phyloP scores from a whole-genome alignment of 2,888 invertebrate species.

The Netelia virgata region DNA sequence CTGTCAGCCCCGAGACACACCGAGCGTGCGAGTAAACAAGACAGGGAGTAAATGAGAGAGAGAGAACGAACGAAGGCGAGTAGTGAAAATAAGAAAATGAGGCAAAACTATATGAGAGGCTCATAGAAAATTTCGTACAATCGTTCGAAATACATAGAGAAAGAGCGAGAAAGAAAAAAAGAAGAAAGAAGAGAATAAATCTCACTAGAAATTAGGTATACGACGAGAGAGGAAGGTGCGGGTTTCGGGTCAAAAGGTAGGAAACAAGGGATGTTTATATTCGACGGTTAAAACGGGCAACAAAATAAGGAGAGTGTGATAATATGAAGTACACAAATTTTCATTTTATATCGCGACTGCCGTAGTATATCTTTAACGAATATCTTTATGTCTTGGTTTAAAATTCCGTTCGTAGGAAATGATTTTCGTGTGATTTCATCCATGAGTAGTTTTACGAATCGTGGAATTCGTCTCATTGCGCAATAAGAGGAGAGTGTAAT shows the following conservation, averaged over 20 bases:
- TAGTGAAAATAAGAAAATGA: slow-evolving; percentile 19
- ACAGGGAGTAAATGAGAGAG: slow-evolving; percentile 18
- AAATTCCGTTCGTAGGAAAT: slow-evolving; percentile 3
- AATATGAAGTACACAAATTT: background rate
- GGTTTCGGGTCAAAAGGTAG: slow-evolving; percentile 39
- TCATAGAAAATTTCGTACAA: slow-evolving; percentile 26
- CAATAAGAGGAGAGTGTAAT: slow-evolving; percentile 39
- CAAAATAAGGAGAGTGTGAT: background rate
- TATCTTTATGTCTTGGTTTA: background rate
- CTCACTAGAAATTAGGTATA: slow-evolving; percentile 34
- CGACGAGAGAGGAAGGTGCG: background rate
- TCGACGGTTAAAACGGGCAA: background rate
- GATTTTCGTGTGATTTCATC: background rate
- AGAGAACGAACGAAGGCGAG: background rate
- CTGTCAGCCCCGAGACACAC: slow-evolving; percentile 27
- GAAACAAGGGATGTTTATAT: slow-evolving; percentile 1
- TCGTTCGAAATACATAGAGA: background rate
- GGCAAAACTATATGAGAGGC: slow-evolving; percentile 2
- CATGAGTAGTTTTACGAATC: slow-evolving; percentile 13
- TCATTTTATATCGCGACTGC: background rate
- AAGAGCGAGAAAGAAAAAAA: background rate
- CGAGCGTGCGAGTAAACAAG: slow-evolving; percentile 32
- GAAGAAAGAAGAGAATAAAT: background rate
- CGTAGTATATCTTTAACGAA: background rate
- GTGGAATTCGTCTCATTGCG: slow-evolving; percentile 53